A percentile compares a stretch with the other conserved stretches of the same genome.
phyloP scores from a whole-genome alignment of 2,797 vertebrate species.

The Phrynocephalus guinanensis region DNA sequence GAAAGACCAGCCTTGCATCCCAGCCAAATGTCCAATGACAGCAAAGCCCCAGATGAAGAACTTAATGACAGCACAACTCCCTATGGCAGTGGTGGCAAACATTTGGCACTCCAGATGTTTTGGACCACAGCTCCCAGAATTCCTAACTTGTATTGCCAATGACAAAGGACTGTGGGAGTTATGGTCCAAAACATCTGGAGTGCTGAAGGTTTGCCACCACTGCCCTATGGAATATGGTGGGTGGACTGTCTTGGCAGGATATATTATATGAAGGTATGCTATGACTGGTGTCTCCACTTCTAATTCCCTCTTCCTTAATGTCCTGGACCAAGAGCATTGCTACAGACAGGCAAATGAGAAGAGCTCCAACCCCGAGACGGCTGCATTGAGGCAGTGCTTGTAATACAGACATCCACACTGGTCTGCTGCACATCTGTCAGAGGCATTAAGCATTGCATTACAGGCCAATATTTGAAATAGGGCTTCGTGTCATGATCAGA shows the following conservation, averaged over 20 bases:
- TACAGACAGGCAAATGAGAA: slow-evolving; percentile 13
- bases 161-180: too few species aligned
- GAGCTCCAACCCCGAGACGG: neutral
- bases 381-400: neutral
- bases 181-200: too few species aligned
- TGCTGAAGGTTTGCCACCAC: too few species aligned
- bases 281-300: neutral
- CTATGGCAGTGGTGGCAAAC: neutral
- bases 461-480: neutral
- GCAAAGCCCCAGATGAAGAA: neutral
- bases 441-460: slow-evolving; percentile 13
- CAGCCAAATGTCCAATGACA: neutral
- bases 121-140: too few species aligned
- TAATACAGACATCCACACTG: slow-evolving; percentile 7
- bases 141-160: too few species aligned
- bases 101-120: too few species aligned
- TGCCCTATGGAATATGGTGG: neutral
- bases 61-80: neutral
- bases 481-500: neutral
- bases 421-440: slow-evolving; percentile 32
- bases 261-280: neutral
- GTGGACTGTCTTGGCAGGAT: neutral
- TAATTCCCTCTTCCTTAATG: slow-evolving; percentile 22
- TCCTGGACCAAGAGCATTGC: slow-evolving; percentile 3
- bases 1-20: neutral